Evolutionary conservation across 2,113 vertebrate genomes (phyloP).

Genomic region (Eublepharis macularius): DNA sequence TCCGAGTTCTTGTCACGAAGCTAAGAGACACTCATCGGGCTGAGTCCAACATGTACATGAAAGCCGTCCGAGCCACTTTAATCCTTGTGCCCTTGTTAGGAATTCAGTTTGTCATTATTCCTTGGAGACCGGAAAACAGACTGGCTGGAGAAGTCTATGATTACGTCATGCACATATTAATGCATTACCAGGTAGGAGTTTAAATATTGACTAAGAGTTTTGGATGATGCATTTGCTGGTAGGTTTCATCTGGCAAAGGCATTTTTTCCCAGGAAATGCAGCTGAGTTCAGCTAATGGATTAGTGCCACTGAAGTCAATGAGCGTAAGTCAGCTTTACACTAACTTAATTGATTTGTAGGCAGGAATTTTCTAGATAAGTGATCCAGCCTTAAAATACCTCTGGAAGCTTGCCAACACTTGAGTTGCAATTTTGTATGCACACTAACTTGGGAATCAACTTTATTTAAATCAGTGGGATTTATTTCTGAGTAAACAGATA

Average conservation of each 20-base stretch:
- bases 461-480: background rate
- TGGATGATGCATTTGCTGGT: background rate
- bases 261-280: constrained; percentile 12
- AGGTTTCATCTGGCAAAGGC: constrained; percentile 8
- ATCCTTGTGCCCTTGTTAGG: constrained; percentile 95
- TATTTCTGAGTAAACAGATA: background rate
- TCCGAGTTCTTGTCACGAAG: constrained; percentile 94
- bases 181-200: constrained; percentile 92
- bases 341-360: constrained; percentile 13
- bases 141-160: constrained; percentile 93
- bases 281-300: constrained; percentile 16
- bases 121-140: constrained; percentile 94
- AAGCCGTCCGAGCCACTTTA: constrained; percentile 94
- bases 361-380: background rate
- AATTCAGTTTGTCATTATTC: constrained; percentile 95
- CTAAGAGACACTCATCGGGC: constrained; percentile 89
- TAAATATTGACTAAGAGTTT: background rate
- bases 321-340: background rate
- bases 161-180: constrained; percentile 95
- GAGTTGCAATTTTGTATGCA: background rate
- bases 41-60: constrained; percentile 97
- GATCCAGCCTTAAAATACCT: constrained; percentile 2
- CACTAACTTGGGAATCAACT: background rate
- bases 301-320: constrained; percentile 13
- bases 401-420: background rate